These are phyloP conservation scores for Australoheros scitulus DNA, from an alignment of 2,113 vertebrate genomes.

Conservation along the genomic window DNA sequence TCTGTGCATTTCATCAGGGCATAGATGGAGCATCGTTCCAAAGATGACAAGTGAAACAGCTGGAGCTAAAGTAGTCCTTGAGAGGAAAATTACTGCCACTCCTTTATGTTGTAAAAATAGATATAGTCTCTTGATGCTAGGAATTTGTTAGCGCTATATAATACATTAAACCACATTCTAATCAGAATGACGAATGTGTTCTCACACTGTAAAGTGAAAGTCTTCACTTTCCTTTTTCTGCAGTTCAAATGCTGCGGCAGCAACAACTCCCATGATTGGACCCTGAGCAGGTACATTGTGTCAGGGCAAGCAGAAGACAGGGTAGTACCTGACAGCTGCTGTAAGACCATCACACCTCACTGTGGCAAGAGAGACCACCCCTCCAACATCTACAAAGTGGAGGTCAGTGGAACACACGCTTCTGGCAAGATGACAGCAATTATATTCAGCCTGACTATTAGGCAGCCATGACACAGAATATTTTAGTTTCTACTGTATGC, in stretches of 20 bases:
- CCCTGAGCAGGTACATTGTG: constrained; percentile 75
- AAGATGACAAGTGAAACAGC: constrained; percentile 2
- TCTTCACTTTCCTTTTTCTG: background rate
- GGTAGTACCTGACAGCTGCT: constrained; percentile 88
- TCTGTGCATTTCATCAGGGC: background rate
- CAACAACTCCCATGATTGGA: constrained; percentile 86
- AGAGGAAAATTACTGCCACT: background rate
- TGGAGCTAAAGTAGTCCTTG: background rate
- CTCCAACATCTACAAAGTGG: constrained; percentile 90
- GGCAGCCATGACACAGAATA: background rate
- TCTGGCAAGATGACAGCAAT: background rate
- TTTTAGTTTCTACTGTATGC: background rate
- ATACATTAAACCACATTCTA: background rate
- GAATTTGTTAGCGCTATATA: background rate
- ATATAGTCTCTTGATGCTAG: background rate
- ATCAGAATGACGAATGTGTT: background rate
- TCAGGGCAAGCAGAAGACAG: constrained; percentile 67
- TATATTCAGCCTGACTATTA: background rate
- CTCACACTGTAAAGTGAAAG: background rate
- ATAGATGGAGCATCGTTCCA: background rate
- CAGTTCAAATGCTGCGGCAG: constrained; percentile 91
- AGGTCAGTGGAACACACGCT: constrained; percentile 73
- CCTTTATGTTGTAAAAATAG: background rate
- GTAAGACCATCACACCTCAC: constrained; percentile 80
- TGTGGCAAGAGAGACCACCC: constrained; percentile 86